Evolutionary conservation across 1,140 invertebrate species (phyloP), one percentile per base, ranked within the genome.

Genomic region (Cecropterus lyciades): DNA sequence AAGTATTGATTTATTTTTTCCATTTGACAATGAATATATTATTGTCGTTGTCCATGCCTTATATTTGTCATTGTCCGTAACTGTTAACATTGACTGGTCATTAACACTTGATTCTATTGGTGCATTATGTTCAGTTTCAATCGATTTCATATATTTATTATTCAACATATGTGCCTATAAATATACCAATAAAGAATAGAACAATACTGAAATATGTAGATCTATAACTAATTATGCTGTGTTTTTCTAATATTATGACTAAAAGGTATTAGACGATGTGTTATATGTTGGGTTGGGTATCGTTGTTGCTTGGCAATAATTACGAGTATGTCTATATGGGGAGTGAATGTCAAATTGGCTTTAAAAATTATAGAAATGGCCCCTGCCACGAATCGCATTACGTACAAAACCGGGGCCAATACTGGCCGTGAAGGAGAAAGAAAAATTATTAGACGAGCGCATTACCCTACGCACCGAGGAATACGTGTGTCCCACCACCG

Each of bases 361-460:
- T 91, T 90, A 84, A 70, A 87, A 83, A 85, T 90, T 90, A 84
- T 92, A 92, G 90, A 89, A 91, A 85, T 93, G 92, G 92, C 92
- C 90, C 84, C 89, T 92, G 65, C 97, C 97, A 76, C 96, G 96
- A 94, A 95, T 98, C 89, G 95, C 95, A 80, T 95, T 98, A 76
- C 95, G 96, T 89, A 95, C 95, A 92, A 95, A 96, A 91, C 93
- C 96, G 77, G 96, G 96, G 77, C 95, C 95, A 71, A 95, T 96
- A 83, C 95, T 95, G 85, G 95, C 97, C 72, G 95, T 97, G 68
- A 95, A 96, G 90, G 97, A 98, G 93, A 96, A 95, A 77, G 97
- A 98, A 93, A 96, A 97, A 92, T 94, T 98, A 79, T 94, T 98
- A 87, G 96, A 96, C 87, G 97, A 98, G 93, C 97, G 96, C 92